Conservation (phyloP, 2,797 vertebrate species). For the Microcaecilia unicolor region DNA sequence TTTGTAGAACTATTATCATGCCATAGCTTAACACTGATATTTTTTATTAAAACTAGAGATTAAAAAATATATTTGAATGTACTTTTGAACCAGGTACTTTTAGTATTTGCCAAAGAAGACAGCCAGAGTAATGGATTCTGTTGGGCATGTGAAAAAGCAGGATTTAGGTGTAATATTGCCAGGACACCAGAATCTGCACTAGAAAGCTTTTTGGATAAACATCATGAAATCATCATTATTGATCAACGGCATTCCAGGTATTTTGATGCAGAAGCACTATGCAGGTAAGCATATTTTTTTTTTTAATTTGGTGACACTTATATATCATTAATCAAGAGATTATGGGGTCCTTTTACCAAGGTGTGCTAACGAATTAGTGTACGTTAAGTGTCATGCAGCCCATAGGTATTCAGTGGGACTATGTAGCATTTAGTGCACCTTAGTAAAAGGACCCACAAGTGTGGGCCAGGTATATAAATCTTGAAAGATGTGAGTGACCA, state of each 20-base stretch:
- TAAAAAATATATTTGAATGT: too few relatives aligned
- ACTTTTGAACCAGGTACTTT: constrained; percentile 76
- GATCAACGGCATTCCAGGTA: constrained; percentile 89
- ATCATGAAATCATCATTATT: constrained; percentile 93
- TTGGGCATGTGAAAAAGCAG: constrained; percentile 89
- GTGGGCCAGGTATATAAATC: too few relatives aligned
- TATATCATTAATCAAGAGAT: background rate
- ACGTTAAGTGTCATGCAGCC: too few relatives aligned
- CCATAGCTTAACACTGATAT: too few relatives aligned
- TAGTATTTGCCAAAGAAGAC: constrained; percentile 97
- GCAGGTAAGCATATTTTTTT: constrained; percentile 68
- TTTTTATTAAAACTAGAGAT: too few relatives aligned
- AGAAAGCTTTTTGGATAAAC: constrained; percentile 83
- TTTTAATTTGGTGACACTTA: background rate
- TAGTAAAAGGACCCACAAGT: too few relatives aligned
- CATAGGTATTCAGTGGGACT: too few relatives aligned
- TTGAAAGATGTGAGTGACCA: too few relatives aligned
- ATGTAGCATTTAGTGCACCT: too few relatives aligned
- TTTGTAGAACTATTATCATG: too few relatives aligned
- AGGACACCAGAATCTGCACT: constrained; percentile 79
- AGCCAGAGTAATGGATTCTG: constrained; percentile 89
- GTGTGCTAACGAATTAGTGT: too few relatives aligned
- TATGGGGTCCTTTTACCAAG: too few relatives aligned
- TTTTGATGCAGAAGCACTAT: constrained; percentile 89
- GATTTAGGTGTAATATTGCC: constrained; percentile 76